Evolutionary conservation across 1,140 invertebrate genomes (phyloP).

Genomic region (Babylonia areolata): DNA sequence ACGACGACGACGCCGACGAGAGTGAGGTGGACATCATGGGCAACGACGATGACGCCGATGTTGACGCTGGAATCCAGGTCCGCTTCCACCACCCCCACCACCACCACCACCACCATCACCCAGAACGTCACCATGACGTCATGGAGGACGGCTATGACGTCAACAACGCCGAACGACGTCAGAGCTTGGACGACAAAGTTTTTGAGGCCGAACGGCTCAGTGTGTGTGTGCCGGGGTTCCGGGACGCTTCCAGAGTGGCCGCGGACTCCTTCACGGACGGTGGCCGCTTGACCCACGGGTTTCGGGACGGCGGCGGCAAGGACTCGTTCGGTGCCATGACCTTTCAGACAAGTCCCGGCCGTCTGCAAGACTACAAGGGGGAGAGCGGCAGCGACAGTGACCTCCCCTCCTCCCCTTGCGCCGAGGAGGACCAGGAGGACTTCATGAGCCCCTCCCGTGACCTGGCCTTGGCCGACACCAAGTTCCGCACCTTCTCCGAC

Average conservation of each 20-base stretch:
- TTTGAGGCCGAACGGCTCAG: not conserved
- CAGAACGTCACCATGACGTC: not conserved
- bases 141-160: not conserved
- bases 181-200: not conserved
- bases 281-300: not conserved
- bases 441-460: not conserved
- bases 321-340: not conserved
- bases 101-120: not conserved
- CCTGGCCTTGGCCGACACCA: not conserved
- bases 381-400: constrained; percentile 19
- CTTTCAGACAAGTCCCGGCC: not conserved
- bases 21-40: constrained; percentile 20
- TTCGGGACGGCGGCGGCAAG: not conserved
- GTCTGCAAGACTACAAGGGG: not conserved
- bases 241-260: not conserved
- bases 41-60: constrained; percentile 22
- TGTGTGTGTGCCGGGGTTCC: not conserved
- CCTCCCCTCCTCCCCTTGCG: not conserved
- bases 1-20: constrained; percentile 92
- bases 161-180: not conserved
- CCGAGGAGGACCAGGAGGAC: not conserved
- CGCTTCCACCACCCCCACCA: not conserved
- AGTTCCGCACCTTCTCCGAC: not conserved
- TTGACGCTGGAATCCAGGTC: not conserved
- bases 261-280: not conserved